Base-by-base conservation (phyloP, 1,140 invertebrate genomes). In the Anastrepha obliqua region DNA sequence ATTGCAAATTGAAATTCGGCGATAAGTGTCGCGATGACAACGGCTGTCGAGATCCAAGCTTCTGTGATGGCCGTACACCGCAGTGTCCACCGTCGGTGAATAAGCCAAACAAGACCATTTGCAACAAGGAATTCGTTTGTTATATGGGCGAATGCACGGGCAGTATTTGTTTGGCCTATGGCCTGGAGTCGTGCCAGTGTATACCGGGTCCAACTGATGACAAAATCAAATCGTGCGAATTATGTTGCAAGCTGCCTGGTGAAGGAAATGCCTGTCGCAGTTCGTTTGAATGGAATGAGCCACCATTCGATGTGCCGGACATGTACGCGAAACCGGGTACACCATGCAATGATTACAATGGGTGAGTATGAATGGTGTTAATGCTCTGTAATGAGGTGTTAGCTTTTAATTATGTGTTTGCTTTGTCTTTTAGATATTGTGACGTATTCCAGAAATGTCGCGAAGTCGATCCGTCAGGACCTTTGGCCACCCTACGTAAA, bases 401-500 rank as follows among this genome's bases (percentile, higher is more conserved):
- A 65, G 2, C 15, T 7, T n/a, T 9, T 62, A 55, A 2, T 55
- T 60, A n/a, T 4, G 67, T 59, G 65, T 39, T 47, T 81, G 11
- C 1, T 55, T 81, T 65, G 17, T 87, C 59, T 86, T 58, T 20
- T 89, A 95, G 95, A 20, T 99, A 99, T 94, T 99, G 99, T 94
- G 99, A 99, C 94, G 98, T 99, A 62, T 99, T 99, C 94, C 97
- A 99, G 94, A 98, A 98, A 91, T 99, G 99, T 93, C 95, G 99
- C 89, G 97, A 98, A 93, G 98, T 98, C 87, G 98, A 98, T 95
- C 98, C 98, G 2, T 98, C 97, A 2, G 98, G 98, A n/a, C 98
- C 98, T n/a, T 94, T 98, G 90, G 97, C 98, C 20, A 98, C 98
- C 20, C 94, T 98, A 58, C 95, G 97, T 13, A 97, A 98, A 93